phyloP scores from a whole-genome alignment of 2,797 vertebrate species.

The Masticophis lateralis region DNA sequence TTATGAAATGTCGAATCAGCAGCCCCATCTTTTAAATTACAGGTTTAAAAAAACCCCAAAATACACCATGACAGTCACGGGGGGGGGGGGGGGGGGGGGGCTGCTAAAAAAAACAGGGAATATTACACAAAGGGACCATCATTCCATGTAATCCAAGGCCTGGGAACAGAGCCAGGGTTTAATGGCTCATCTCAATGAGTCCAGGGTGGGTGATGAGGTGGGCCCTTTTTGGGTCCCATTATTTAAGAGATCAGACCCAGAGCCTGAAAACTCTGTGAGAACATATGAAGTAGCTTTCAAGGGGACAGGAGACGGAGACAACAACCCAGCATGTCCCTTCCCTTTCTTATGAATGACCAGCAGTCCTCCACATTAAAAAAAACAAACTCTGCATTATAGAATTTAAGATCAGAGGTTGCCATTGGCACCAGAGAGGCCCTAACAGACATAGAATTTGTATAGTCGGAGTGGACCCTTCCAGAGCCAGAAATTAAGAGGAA shows the following conservation, averaged over 20 bases:
- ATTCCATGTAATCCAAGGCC: not conserved
- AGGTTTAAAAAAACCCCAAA: not conserved
- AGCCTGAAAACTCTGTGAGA: not conserved
- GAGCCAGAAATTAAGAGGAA: not conserved
- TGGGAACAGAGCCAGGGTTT: not conserved
- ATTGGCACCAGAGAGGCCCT: not conserved
- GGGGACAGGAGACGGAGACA: too few relatives aligned
- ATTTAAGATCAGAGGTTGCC: not conserved
- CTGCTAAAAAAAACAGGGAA: not conserved
- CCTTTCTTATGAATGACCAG: not conserved
- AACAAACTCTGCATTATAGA: too few relatives aligned
- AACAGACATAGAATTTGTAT: not conserved
- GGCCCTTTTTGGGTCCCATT: not conserved
- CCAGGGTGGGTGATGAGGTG: not conserved
- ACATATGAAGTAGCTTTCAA: not conserved
- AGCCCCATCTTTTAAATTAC: not conserved
- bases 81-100: rapidly evolving
- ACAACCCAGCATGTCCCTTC: not conserved
- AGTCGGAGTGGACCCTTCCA: not conserved
- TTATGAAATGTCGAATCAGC: not conserved
- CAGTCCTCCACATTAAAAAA: not conserved
- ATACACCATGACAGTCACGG: not conserved
- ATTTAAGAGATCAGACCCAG: not conserved
- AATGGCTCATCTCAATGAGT: not conserved
- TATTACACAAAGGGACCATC: not conserved